phyloP scores from a whole-genome alignment of 2,888 invertebrate species.

The Euphydryas editha region DNA sequence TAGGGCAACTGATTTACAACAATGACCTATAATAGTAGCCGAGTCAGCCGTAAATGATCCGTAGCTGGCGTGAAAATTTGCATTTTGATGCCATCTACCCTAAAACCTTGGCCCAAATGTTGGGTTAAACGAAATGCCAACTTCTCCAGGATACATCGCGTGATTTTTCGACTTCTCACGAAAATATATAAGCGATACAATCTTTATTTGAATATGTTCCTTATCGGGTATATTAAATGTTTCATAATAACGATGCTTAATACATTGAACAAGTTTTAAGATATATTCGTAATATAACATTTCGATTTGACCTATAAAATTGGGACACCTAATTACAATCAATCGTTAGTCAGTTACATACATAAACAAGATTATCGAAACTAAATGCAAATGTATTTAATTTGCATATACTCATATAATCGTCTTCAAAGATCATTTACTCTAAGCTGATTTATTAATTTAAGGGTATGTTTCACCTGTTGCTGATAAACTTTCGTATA shows the following conservation, averaged over 20 bases:
- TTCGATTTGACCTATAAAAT: neutral
- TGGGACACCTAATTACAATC: neutral
- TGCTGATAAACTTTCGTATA: too few relatives aligned
- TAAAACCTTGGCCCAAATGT: constrained; percentile 66
- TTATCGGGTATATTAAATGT: constrained; percentile 21
- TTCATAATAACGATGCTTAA: constrained; percentile 14
- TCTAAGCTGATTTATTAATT: too few relatives aligned
- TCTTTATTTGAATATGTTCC: constrained; percentile 36
- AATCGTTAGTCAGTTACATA: neutral
- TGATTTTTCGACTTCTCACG: constrained; percentile 35
- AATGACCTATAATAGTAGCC: constrained; percentile 20
- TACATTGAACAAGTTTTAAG: neutral
- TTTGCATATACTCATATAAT: neutral
- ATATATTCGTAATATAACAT: neutral
- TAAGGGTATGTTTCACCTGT: too few relatives aligned
- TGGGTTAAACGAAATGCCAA: constrained; percentile 57
- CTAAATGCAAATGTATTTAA: neutral
- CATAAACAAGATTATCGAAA: neutral
- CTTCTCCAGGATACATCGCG: constrained; percentile 40
- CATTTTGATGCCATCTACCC: constrained; percentile 65
- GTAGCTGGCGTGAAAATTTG: constrained; percentile 56
- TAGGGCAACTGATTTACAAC: constrained; percentile 12
- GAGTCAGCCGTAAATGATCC: constrained; percentile 33
- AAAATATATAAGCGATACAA: constrained; percentile 30
- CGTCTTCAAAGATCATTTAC: neutral